Conservation (phyloP, 2,797 vertebrate species). For the Brachyrhaphis roseni region DNA sequence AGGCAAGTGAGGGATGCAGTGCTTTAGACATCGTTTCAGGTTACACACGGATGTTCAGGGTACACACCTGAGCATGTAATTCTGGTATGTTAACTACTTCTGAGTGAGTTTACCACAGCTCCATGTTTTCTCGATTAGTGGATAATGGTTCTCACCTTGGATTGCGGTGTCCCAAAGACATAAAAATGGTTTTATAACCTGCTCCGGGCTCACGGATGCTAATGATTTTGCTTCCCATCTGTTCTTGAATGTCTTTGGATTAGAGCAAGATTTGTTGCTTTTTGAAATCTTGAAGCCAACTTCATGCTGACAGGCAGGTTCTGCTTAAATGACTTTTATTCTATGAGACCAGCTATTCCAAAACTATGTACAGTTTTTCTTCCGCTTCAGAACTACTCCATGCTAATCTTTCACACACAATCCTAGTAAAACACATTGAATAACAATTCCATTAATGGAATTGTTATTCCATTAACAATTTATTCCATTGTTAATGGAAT, state of each 20-base stretch:
- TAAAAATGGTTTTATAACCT: neutral
- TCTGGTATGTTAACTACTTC: neutral
- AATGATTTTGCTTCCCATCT: neutral
- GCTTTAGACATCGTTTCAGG: no score
- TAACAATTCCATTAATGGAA: no score
- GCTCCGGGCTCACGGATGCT: neutral
- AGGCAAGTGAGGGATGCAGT: no score
- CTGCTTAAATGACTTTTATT: neutral
- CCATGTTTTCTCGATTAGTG: neutral
- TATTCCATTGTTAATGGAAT: neutral
- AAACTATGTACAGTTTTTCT: neutral
- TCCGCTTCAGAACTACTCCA: neutral
- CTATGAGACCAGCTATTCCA: neutral
- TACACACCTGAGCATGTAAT: neutral
- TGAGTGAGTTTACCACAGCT: neutral
- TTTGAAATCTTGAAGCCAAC: neutral
- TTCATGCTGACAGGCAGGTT: neutral
- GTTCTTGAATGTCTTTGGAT: neutral
- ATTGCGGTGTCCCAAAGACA: neutral
- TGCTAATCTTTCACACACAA: neutral
- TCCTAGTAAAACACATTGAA: neutral
- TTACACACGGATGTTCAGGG: neutral
- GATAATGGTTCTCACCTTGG: conserved; percentile 3
- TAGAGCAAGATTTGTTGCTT: neutral
- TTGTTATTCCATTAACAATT: no score